Conservation (phyloP, 2,113 vertebrate genomes). For the Setophaga kirtlandii region DNA sequence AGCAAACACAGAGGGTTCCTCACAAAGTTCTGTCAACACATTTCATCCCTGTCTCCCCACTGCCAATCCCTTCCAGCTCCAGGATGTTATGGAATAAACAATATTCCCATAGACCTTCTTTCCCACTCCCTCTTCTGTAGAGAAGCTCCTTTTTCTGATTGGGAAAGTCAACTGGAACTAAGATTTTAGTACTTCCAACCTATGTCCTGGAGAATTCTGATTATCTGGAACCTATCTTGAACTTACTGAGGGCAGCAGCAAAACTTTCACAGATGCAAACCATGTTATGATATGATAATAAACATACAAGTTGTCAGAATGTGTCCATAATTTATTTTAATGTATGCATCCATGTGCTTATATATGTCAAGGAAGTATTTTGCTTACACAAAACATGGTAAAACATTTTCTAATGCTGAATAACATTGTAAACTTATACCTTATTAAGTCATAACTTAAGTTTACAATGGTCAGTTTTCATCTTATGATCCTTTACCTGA, state of each 20-base stretch:
- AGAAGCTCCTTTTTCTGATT: background rate
- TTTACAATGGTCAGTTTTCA: background rate
- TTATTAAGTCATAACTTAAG: too few relatives aligned
- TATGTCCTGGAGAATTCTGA: background rate
- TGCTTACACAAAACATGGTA: background rate
- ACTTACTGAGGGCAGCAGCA: background rate
- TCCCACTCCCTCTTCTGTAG: background rate
- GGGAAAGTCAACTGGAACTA: background rate
- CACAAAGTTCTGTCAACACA: background rate
- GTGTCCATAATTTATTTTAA: background rate
- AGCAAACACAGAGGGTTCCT: background rate
- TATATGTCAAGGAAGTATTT: background rate
- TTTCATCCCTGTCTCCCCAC: background rate
- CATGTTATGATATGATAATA: background rate
- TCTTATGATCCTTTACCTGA: background rate
- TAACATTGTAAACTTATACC: background rate
- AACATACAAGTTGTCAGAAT: background rate
- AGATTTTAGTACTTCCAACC: background rate
- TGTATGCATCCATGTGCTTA: background rate
- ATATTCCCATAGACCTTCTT: background rate
- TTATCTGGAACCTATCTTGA: background rate
- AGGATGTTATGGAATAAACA: background rate
- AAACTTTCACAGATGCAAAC: background rate
- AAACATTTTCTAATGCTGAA: background rate
- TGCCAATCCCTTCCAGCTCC: background rate